Base-by-base conservation (phyloP, 1,140 invertebrate genomes). In the Drosophila mojavensis region DNA sequence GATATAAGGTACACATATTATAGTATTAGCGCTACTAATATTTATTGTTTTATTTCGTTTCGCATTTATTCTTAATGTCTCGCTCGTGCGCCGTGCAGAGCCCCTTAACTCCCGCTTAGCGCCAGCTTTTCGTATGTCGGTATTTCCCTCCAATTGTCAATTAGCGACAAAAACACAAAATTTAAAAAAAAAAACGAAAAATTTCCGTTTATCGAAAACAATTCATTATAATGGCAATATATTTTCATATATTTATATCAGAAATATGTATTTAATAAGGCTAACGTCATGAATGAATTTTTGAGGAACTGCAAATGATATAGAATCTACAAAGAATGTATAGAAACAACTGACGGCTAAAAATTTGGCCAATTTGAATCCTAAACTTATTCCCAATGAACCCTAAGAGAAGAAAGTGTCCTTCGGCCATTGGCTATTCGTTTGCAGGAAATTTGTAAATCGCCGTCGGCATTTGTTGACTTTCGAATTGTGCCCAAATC, bases 391-490 rank as follows among this genome's bases (percentile, higher is more conserved):
- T 24, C 20, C 20, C 2, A 24, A 24, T 24, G 20, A 24, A 1
- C 20, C 20, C 20, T 24, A 24, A 24, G 3, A 24, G 1, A 30
- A 5, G 1, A 5, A 6, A 30, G 0, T 33, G 33, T 33, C 33
- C 7, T 33, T 33, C 0, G 7, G 33, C 6, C 5, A 33, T 33
- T 9, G 20, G 33, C 33, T 1, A 9, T 33, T 7, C 5, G 0
- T 9, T 33, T 10, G 6, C 33, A 33, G 28, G 28, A 4, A 5
- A 6, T 33, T 9, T 33, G 10, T 1, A 39, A 39, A 39, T 1
- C 6, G 66, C 84, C 83, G 83, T 59, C 84, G 83, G 83, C 76
- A 68, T 65, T 55, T 73, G 33, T 0, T 20, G 30, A 4, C 5
- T 48, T 24, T 60, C 36, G n/a, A 9, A 5, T 9, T 7, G 24